Evolutionary conservation across 2,888 invertebrate genomes (phyloP), one percentile per base, ranked within the genome.

Genomic region (Mellilla xanthometata): DNA sequence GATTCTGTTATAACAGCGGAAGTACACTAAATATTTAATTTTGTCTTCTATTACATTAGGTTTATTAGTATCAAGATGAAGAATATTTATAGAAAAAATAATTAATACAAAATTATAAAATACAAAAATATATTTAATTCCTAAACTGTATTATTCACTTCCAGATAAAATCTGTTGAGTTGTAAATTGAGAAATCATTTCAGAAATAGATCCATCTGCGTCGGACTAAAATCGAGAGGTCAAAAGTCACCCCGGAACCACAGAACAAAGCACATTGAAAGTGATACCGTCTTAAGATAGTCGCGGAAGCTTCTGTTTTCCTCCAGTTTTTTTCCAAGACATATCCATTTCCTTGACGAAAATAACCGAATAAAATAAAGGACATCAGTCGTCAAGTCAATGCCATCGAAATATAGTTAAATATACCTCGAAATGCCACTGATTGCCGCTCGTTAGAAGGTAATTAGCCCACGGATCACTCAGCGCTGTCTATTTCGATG

Each of bases 391-490:
- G 70, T 72, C 87, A 61, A 51, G 54, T 52, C 67, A 58, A 73
- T 72, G 60, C 72, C 83, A 81, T 83, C 79, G 77, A 75, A 69
- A 80, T 40, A 46, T 46, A 46, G 39, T 36, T 46, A 48, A 24
- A 38, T 82, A 83, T 79, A 78, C 68, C 62, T 56, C 60, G 68
- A 74, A 76, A 84, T 82, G 83, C 75, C 76, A 81, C 77, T 72
- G 79, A 85, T 85, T 73, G 67, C 75, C 71, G 82, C 72, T 88
- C 88, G 84, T 89, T 89, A 88, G 87, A 72, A 76, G 76, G 81
- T 85, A 88, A 89, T 89, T 88, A 89, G 86, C 83, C 70, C 79
- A 76, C 63, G 70, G 76, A 84, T 89, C 88, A 79, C 73, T 89
- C 88, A 77, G 42, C 88, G 66, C 68, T 46, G 65, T 75, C 81